phyloP scores from a whole-genome alignment of 1,140 invertebrate genomes.

The Drosophila kepulauana region DNA sequence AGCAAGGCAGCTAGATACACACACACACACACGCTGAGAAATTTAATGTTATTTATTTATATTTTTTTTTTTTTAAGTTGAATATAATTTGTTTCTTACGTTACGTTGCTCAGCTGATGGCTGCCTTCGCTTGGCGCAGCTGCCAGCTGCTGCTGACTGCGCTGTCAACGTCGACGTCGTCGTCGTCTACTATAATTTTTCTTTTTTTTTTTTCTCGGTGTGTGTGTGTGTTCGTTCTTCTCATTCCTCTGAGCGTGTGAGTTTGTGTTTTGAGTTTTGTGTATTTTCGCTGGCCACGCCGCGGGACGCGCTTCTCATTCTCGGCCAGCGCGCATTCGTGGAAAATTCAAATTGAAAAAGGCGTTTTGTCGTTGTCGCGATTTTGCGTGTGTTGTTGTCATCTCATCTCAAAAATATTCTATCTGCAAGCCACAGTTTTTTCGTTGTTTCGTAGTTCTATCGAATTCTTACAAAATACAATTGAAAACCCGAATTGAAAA shows the following conservation, averaged over 20 bases:
- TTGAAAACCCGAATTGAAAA: no score
- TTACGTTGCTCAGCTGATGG: conserved; percentile 62
- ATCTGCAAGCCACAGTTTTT: background rate
- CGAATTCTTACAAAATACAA: no score
- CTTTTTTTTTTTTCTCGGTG: conserved; percentile 43
- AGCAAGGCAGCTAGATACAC: background rate
- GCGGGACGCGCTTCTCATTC: conserved; percentile 75
- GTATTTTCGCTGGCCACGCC: conserved; percentile 76
- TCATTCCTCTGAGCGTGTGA: conserved; percentile 38
- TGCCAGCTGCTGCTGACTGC: conserved; percentile 18
- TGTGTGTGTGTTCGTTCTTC: conserved; percentile 37
- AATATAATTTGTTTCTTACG: conserved; percentile 80
- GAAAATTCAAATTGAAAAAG: conserved; percentile 61
- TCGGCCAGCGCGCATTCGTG: conserved; percentile 69
- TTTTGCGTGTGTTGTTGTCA: conserved; percentile 1
- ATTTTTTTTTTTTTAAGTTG: conserved; percentile 64
- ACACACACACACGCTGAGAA: conserved; percentile 39
- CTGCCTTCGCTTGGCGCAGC: conserved; percentile 16
- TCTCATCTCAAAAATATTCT: no score
- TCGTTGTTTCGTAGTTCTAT: no score
- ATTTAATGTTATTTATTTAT: conserved; percentile 54
- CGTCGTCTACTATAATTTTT: conserved; percentile 67
- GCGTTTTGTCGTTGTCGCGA: conserved; percentile 11
- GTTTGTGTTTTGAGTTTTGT: conserved; percentile 56
- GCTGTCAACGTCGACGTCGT: conserved; percentile 4